phyloP scores from a whole-genome alignment of 2,888 invertebrate species.

The Petrolisthes cinctipes region DNA sequence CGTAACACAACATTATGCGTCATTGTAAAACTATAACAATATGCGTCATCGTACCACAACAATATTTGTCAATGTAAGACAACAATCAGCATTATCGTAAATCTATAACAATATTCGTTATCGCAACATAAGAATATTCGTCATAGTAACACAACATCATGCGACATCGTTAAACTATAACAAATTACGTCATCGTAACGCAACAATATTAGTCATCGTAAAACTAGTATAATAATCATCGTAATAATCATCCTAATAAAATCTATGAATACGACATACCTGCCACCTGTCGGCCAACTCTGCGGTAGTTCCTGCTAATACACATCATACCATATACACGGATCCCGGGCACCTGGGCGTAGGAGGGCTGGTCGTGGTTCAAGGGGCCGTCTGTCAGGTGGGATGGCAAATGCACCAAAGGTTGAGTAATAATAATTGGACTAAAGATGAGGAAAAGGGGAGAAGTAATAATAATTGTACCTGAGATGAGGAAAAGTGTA shows the following conservation, averaged over 20 bases:
- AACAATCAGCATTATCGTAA: no score
- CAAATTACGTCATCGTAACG: no score
- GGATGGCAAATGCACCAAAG: not conserved
- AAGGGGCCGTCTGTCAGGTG: conserved; percentile 85
- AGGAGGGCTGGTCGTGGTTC: conserved; percentile 93
- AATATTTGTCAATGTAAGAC: no score
- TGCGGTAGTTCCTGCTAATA: conserved; percentile 70
- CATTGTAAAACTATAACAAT: not conserved
- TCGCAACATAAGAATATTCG: no score
- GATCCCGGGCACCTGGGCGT: conserved; percentile 93
- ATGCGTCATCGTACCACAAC: not conserved
- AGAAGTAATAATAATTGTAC: not conserved
- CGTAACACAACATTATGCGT: no score
- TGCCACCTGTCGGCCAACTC: conserved; percentile 32
- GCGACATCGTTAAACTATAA: no score
- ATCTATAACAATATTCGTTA: no score
- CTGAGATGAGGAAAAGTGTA: not conserved
- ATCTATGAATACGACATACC: not conserved
- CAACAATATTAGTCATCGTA: no score
- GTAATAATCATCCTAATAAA: not conserved
- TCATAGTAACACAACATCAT: no score
- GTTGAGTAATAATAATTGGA: conserved; percentile 29
- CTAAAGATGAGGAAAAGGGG: not conserved
- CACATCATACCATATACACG: conserved; percentile 96
- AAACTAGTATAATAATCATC: not conserved